Evolutionary conservation across 2,797 vertebrate species (phyloP).

Genomic region (Glossophaga mutica): DNA sequence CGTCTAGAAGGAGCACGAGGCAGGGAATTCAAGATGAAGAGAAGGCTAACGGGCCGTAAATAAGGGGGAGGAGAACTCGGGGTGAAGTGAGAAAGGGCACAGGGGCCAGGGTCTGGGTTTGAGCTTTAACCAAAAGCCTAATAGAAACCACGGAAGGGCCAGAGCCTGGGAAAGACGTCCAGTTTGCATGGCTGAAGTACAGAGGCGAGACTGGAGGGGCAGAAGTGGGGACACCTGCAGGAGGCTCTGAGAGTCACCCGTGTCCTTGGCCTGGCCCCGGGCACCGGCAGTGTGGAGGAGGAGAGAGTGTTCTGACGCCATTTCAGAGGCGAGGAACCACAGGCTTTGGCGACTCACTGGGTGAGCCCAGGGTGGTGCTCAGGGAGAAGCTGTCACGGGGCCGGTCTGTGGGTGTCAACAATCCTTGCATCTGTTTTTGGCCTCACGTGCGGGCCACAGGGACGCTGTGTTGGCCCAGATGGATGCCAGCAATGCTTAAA

Average conservation of each 20-base stretch:
- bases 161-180: neutral
- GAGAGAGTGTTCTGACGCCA: neutral
- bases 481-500: neutral
- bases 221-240: neutral
- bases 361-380: too few species aligned
- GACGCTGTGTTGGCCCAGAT: neutral
- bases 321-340: neutral
- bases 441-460: neutral
- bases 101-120: neutral
- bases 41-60: rapidly evolving
- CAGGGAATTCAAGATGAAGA: neutral
- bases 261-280: neutral
- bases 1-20: neutral
- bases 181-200: neutral
- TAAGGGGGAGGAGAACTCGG: neutral
- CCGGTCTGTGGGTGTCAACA: neutral
- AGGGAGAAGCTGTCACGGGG: neutral
- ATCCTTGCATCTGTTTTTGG: neutral
- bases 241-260: neutral
- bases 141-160: neutral
- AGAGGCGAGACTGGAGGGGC: too few species aligned
- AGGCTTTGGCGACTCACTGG: neutral
- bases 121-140: neutral
- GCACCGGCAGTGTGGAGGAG: neutral
- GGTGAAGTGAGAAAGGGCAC: neutral